These are phyloP conservation scores for Leuciscus waleckii DNA, from an alignment of 2,797 vertebrate species.

Conservation along the genomic window DNA sequence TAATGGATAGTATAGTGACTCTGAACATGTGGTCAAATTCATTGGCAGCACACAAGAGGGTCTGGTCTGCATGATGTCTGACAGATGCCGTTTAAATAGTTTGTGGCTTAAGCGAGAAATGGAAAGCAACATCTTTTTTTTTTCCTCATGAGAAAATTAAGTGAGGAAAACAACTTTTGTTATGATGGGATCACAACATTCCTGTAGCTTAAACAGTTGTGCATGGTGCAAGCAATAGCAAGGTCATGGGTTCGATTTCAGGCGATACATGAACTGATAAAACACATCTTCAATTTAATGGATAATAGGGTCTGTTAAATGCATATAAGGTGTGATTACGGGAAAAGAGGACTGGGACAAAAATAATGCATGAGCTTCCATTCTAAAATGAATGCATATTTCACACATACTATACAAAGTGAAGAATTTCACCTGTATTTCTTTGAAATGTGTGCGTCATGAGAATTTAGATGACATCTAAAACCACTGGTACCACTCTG, in stretches of 20 bases:
- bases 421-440: slow-evolving; percentile 2
- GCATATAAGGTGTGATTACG: neutral
- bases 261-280: neutral
- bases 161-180: neutral
- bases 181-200: neutral
- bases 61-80: neutral
- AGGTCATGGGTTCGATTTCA: neutral
- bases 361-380: neutral
- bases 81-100: slow-evolving; percentile 7
- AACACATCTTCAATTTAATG: neutral
- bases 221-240: neutral
- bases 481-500: neutral
- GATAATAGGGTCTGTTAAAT: neutral
- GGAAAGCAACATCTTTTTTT: neutral
- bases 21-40: neutral
- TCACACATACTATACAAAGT: neutral
- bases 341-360: neutral
- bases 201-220: neutral
- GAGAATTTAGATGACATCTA: neutral
- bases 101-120: neutral
- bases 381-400: neutral
- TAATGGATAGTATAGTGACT: neutral
- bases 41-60: neutral
- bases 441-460: neutral
- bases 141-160: neutral